A percentile compares a stretch with the other conserved stretches of the same genome.
These are phyloP conservation scores for Cephus sareptanus DNA, from an alignment of 2,888 invertebrate species.

Conservation along the genomic window DNA sequence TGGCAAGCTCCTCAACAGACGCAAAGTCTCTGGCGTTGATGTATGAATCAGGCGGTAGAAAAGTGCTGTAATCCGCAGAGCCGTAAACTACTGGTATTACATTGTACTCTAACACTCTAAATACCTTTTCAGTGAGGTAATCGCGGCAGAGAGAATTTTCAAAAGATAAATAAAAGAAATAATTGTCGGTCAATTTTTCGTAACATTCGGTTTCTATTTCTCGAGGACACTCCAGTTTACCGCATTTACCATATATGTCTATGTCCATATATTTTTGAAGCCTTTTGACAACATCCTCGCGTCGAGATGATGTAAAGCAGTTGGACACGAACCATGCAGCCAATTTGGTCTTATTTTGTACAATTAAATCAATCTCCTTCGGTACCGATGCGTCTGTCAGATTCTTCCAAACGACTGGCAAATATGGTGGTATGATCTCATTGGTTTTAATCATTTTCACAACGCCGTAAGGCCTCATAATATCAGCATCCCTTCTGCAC, in stretches of 20 bases:
- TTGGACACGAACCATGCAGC: constrained; percentile 65
- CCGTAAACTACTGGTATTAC: constrained; percentile 77
- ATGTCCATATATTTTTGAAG: constrained; percentile 68
- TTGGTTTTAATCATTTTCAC: constrained; percentile 8
- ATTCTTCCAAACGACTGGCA: constrained; percentile 2
- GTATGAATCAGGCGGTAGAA: constrained; percentile 68
- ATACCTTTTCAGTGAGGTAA: constrained; percentile 74
- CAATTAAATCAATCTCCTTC: neutral
- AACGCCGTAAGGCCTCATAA: constrained; percentile 17
- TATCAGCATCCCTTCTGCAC: constrained; percentile 17
- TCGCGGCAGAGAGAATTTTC: constrained; percentile 76
- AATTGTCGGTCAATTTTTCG: constrained; percentile 66
- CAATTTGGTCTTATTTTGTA: constrained; percentile 52
- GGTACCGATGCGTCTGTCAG: neutral
- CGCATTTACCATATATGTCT: constrained; percentile 61
- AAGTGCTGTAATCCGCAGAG: constrained; percentile 71
- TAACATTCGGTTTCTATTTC: constrained; percentile 50
- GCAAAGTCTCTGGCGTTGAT: constrained; percentile 71
- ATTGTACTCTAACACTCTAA: constrained; percentile 68
- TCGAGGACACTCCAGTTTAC: constrained; percentile 28
- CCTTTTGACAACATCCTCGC: constrained; percentile 59
- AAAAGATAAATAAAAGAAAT: constrained; percentile 76
- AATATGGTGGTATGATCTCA: constrained; percentile 9
- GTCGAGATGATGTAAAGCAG: constrained; percentile 57
- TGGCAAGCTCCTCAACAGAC: constrained; percentile 67